phyloP scores from a whole-genome alignment of 2,797 vertebrate species.

The Siniperca obscura region DNA sequence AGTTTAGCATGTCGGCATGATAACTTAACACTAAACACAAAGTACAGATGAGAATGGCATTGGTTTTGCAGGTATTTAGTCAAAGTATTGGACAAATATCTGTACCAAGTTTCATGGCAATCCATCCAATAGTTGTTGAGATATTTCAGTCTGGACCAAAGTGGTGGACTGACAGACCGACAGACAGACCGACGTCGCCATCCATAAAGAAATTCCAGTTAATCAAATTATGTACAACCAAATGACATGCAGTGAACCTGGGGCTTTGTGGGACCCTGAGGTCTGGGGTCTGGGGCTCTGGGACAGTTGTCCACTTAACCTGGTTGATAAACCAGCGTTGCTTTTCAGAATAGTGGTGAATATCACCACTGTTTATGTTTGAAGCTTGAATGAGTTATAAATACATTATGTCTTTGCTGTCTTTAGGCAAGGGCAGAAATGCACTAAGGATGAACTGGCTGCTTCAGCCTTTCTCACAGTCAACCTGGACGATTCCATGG shows the following conservation, averaged over 20 bases:
- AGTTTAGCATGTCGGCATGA: too few species aligned
- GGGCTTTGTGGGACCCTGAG: neutral
- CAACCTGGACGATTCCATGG: conserved; percentile 80
- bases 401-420: conserved; percentile 13
- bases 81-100: too few species aligned
- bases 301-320: neutral
- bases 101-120: too few species aligned
- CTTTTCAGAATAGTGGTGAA: neutral
- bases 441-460: conserved; percentile 77
- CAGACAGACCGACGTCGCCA: too few species aligned
- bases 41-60: too few species aligned
- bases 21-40: too few species aligned
- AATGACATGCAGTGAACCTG: neutral
- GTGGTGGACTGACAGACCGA: too few species aligned
- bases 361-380: neutral
- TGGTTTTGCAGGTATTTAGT: too few species aligned
- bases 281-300: neutral
- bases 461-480: conserved; percentile 83
- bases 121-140: too few species aligned
- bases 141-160: too few species aligned
- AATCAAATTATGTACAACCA: neutral
- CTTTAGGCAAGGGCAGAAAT: conserved; percentile 84
- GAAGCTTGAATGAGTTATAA: neutral
- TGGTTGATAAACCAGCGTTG: neutral
- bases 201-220: too few species aligned